Percentiles rank a stretch among this genome's conserved stretches.
Conservation (phyloP, 2,113 vertebrate genomes). For the Herpailurus yagouaroundi region DNA sequence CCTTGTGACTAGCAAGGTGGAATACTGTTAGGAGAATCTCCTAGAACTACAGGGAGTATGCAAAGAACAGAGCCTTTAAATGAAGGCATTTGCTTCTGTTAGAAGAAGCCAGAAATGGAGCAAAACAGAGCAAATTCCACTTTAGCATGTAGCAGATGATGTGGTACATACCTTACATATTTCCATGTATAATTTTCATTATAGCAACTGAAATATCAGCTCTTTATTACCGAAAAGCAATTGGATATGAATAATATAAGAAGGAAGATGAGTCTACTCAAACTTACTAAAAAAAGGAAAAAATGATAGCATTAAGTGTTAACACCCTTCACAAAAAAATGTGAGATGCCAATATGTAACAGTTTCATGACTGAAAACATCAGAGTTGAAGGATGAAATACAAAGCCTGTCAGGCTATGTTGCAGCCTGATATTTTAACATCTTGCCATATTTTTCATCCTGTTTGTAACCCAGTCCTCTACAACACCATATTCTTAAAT, state of each 20-base stretch:
- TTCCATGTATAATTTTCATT: background rate
- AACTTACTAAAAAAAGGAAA: background rate
- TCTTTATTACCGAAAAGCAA: background rate
- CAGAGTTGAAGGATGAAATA: background rate
- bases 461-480: background rate
- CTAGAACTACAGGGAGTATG: background rate
- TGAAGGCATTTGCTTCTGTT: background rate
- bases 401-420: background rate
- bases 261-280: background rate
- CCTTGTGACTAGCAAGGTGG: background rate
- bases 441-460: background rate
- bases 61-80: background rate
- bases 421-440: background rate
- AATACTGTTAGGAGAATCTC: background rate
- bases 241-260: background rate
- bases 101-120: background rate
- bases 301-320: background rate
- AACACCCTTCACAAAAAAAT: background rate
- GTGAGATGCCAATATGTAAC: background rate
- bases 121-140: background rate
- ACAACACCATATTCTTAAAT: background rate
- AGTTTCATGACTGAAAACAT: background rate
- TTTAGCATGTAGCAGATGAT: background rate
- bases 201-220: background rate
- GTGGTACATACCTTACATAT: fast-evolving